phyloP scores from a whole-genome alignment of 1,140 invertebrate species.

The Papilio glaucus region DNA sequence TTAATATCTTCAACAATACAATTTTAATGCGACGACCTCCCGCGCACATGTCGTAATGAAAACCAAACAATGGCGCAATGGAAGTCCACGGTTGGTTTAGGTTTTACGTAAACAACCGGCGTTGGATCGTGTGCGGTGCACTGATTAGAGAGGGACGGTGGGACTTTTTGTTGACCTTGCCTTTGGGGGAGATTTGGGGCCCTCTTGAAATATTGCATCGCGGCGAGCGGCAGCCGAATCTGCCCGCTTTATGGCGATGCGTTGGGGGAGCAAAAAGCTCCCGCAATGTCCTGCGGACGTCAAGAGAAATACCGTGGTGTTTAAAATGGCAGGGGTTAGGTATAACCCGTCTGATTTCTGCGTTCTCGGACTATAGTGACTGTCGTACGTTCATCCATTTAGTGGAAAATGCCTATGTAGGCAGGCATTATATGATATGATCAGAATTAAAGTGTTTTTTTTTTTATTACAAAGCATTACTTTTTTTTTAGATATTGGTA shows the following conservation, averaged over 20 bases:
- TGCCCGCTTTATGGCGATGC: neutral
- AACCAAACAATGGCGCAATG: constrained; percentile 55
- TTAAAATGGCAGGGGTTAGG: constrained; percentile 9
- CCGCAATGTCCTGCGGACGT: neutral
- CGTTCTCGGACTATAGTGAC: neutral
- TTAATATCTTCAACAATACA: constrained; percentile 49
- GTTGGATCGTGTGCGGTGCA: constrained; percentile 39
- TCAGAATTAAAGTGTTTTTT: no score
- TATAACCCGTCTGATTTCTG: neutral
- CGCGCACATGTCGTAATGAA: constrained; percentile 64
- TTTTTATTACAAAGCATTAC: no score
- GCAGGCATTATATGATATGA: no score
- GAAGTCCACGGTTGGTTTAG: constrained; percentile 50
- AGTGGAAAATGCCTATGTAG: no score
- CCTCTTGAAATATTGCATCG: constrained; percentile 48
- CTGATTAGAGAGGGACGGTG: constrained; percentile 44
- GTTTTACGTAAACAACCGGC: constrained; percentile 48
- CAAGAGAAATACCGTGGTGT: neutral
- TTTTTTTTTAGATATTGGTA: no score
- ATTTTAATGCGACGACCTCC: constrained; percentile 44
- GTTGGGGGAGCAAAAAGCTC: neutral
- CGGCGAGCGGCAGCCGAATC: neutral
- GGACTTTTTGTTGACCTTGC: constrained; percentile 49
- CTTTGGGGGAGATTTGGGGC: constrained; percentile 40
- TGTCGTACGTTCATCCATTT: neutral